phyloP scores from a whole-genome alignment of 1,140 invertebrate species.

The Battus philenor region DNA sequence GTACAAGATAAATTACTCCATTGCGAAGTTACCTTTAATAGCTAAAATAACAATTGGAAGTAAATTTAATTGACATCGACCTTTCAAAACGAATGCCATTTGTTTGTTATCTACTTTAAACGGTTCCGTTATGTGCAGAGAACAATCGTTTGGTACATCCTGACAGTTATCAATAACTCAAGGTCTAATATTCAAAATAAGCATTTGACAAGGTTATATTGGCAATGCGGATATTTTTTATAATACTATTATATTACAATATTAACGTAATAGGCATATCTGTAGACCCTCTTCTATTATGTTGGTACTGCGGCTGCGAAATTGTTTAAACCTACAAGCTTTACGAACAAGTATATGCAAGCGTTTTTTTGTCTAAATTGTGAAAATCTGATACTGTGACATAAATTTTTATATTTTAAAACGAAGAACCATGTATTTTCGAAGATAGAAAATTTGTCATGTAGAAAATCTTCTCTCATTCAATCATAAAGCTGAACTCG shows the following conservation, averaged over 20 bases:
- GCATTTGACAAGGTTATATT: conserved; percentile 46
- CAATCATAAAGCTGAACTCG: conserved; percentile 13
- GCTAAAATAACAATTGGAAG: conserved; percentile 4
- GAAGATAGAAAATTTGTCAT: no score
- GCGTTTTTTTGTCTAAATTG: no score
- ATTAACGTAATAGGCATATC: conserved; percentile 14
- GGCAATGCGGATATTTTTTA: not conserved
- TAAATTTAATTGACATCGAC: conserved; percentile 18
- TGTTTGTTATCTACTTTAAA: conserved; percentile 15
- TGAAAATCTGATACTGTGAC: no score
- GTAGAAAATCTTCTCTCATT: not conserved
- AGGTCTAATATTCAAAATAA: conserved; percentile 40
- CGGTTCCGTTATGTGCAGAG: conserved; percentile 15
- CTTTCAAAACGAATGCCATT: conserved; percentile 20
- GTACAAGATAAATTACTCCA: no score
- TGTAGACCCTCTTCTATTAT: no score
- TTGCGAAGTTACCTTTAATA: no score
- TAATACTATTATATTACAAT: not conserved
- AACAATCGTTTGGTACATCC: conserved; percentile 52
- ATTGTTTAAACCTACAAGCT: no score
- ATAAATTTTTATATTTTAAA: no score
- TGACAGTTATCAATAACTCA: conserved; percentile 53
- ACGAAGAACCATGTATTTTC: no score
- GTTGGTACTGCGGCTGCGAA: no score
- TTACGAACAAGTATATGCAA: no score